Base-by-base conservation (phyloP, 2,888 invertebrate genomes). In the Coenonympha arcania region DNA sequence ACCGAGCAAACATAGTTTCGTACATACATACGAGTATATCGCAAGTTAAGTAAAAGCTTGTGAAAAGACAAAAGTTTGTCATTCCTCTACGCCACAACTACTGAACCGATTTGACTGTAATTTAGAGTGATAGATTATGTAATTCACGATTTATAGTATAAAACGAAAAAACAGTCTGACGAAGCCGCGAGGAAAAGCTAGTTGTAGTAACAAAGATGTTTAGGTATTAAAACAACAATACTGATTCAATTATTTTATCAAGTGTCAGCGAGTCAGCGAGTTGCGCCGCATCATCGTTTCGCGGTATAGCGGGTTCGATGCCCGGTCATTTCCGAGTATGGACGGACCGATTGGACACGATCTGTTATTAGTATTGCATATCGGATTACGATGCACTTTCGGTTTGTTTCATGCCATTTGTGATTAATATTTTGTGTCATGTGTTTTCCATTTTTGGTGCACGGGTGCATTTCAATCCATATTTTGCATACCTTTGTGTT, bases 311-410 rank as follows among this genome's bases (percentile, higher is more conserved):
- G 70, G 64, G 79, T 75, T 80, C 82, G 72, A 72, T 62, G 77
- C 65, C 79, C 82, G 64, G 40, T 44, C 60, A 64, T 76, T 79
- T 78, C 82, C 82, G 69, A 73, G 69, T 75, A 77, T 67, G 78
- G 74, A 55, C 48, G 55, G 55, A 53, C 55, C 59, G 62, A 64
- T 62, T 61, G 58, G 49, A 51, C 59, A 56, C 60, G 57, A 59
- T 49, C 57, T 52, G 57, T 54, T 61, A 52, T 59, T 30, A 24
- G 24, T 24, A 8, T 19, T 60, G 53, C 46, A 59, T 64, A 59
- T 62, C 58, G 51, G 51, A 56, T 64, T 60, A 59, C 62, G 55
- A 56, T 40, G 28, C 22, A 53, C 30, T 42, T 43, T 42, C 45
- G 43, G 13, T 31, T 34, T 8, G 26, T 13, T 24, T 19, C 36